A percentile compares a stretch with the other conserved stretches of the same genome.
Conservation (phyloP, 2,888 invertebrate species). For the Stomorhina lunata region DNA sequence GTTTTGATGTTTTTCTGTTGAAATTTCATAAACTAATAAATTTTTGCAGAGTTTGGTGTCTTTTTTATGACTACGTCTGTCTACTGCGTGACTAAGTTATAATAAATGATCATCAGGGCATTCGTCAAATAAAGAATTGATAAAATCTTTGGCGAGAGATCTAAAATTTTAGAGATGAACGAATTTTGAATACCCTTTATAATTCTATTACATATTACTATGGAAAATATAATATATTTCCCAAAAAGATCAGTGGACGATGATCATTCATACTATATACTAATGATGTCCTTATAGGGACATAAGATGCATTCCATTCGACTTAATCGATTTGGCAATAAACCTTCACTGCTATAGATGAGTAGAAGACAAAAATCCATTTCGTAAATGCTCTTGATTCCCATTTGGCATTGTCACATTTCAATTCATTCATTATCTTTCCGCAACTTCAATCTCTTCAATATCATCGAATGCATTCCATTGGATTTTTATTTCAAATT, state of each 20-base stretch:
- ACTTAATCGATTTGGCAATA: too few species aligned
- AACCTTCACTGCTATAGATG: too few species aligned
- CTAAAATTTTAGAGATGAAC: too few species aligned
- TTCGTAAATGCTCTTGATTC: background rate
- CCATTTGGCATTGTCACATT: background rate
- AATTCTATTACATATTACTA: too few species aligned
- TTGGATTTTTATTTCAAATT: background rate
- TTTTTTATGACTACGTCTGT: background rate
- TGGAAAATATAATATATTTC: too few species aligned
- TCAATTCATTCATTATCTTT: background rate
- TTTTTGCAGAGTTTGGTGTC: background rate
- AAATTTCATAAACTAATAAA: constrained; percentile 33
- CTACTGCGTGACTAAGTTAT: constrained; percentile 47
- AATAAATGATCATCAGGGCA: background rate
- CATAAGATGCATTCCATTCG: too few species aligned
- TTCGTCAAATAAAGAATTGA: background rate
- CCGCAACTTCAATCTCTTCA: background rate
- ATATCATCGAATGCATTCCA: constrained; percentile 17
- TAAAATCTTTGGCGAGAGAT: background rate
- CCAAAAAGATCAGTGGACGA: too few species aligned
- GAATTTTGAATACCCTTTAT: too few species aligned
- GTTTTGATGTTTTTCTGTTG: background rate
- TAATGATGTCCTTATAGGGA: too few species aligned
- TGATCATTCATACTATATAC: too few species aligned
- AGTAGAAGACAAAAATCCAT: too few species aligned